A percentile compares a stretch with the other conserved stretches of the same genome.
Evolutionary conservation across 2,797 vertebrate genomes (phyloP).

Genomic region (Anguilla megastoma): DNA sequence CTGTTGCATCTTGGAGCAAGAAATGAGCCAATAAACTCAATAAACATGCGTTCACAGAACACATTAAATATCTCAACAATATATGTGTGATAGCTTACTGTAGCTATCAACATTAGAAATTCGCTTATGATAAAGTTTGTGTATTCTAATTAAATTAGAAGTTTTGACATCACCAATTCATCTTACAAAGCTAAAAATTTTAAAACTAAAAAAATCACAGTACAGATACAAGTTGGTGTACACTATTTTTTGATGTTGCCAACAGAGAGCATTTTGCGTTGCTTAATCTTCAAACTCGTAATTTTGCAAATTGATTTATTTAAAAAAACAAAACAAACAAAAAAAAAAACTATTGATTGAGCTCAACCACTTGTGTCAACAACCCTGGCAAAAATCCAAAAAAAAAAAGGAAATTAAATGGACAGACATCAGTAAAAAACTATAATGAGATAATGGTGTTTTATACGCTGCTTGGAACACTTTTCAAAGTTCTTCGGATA

Average conservation of each 20-base stretch:
- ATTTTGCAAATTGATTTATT: not conserved
- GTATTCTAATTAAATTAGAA: too few species aligned
- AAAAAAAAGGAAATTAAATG: not conserved
- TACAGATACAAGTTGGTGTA: too few species aligned
- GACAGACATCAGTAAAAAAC: not conserved
- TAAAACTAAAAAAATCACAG: too few species aligned
- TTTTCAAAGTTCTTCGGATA: not conserved
- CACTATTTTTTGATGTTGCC: too few species aligned
- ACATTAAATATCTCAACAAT: conserved; percentile 23
- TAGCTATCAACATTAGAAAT: conserved; percentile 27
- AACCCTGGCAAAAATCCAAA: not conserved
- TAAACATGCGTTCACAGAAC: conserved; percentile 33
- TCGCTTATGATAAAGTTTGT: conserved; percentile 19
- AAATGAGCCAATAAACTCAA: conserved; percentile 29
- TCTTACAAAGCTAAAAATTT: too few species aligned
- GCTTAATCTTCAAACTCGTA: not conserved
- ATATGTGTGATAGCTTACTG: conserved; percentile 31
- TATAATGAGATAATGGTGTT: not conserved
- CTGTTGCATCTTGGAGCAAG: not conserved
- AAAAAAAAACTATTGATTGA: not conserved
- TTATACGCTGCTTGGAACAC: not conserved
- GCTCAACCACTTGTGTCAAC: not conserved
- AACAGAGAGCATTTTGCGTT: too few species aligned
- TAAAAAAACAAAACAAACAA: not conserved
- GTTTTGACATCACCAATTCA: too few species aligned